Base-by-base conservation (phyloP, 1,140 invertebrate species). In the Oryctes rhinoceros region DNA sequence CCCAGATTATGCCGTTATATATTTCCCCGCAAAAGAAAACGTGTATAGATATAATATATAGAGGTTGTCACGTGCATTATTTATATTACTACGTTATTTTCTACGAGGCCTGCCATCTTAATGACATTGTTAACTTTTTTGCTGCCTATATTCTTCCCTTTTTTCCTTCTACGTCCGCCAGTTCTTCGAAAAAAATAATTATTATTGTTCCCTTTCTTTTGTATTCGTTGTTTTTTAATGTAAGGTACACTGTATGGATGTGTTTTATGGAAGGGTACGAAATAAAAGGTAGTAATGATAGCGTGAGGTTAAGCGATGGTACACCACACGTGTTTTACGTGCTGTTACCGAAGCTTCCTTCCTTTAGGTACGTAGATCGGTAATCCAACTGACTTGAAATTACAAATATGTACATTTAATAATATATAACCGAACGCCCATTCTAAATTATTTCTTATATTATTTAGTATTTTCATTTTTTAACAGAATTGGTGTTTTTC, bases 11-110 rank as follows among this genome's bases (percentile, higher is more conserved):
- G 80, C 83, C 79, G 80, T 83, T 83, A 83, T 83, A 83, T 83
- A 82, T 83, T 82, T 83, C 79, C 81, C 80, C 80, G 78, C 77
- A 78, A 79, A 83, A 80, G 80, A 83, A 81, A 81, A 78, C 82
- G 81, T 83, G 81, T 83, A 75, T 82, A 81, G 83, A 82, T 84
- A 84, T 85, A 85, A 85, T 85, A 85, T 84, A 85, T 85, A 84
- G 84, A 79, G 80, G 81, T 83, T 85, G 84, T 85, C 84, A 85
- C 83, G 83, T 85, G 82, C 82, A 85, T 85, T 85, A 85, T 85
- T 85, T 85, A 85, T 85, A 85, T 84, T 84, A 84, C 83, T 78
- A 78, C 82, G 78, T 81, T 83, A 84, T 84, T 82, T 81, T 82
- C 81, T 80, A 82, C 82, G 81, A 82, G 84, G 80, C 83, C 83